Evolutionary conservation across 1,140 invertebrate species (phyloP).

Genomic region (Drosophila carrolli): DNA sequence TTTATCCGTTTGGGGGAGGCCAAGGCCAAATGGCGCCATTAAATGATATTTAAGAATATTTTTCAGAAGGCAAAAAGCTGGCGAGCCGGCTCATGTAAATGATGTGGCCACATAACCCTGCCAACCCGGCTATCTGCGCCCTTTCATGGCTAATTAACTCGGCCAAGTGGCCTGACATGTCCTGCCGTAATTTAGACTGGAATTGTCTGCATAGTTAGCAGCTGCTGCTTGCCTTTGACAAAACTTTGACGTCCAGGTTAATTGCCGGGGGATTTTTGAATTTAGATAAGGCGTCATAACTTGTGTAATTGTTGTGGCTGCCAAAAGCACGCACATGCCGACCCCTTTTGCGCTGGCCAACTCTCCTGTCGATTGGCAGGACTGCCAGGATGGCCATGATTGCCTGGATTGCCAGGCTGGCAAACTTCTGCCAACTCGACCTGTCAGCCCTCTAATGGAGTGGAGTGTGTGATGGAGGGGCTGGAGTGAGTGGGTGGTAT

Average conservation of each 20-base stretch:
- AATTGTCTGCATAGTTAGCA: slow-evolving; percentile 65
- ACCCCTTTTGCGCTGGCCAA: neutral
- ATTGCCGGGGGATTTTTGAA: slow-evolving; percentile 62
- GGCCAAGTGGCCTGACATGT: slow-evolving; percentile 53
- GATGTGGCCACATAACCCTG: slow-evolving; percentile 51
- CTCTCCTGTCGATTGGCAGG: slow-evolving; percentile 11
- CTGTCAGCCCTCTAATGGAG: slow-evolving; percentile 56
- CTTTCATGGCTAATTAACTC: slow-evolving; percentile 68
- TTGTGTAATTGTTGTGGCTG: slow-evolving; percentile 67
- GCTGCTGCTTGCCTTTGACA: slow-evolving; percentile 42
- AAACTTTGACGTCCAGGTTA: slow-evolving; percentile 59
- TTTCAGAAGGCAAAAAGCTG: slow-evolving; percentile 25
- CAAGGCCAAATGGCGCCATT: slow-evolving; percentile 49
- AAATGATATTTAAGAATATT: slow-evolving; percentile 56
- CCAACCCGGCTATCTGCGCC: slow-evolving; percentile 26
- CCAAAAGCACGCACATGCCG: slow-evolving; percentile 45
- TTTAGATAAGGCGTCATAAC: slow-evolving; percentile 62
- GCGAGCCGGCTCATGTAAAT: slow-evolving; percentile 44
- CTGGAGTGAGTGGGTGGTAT: slow-evolving; percentile 23
- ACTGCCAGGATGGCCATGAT: slow-evolving; percentile 3
- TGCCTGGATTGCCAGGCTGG: neutral
- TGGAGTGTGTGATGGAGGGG: slow-evolving; percentile 29
- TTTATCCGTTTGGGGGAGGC: slow-evolving; percentile 11
- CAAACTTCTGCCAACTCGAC: slow-evolving; percentile 23
- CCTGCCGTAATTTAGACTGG: slow-evolving; percentile 44